Percentiles rank a stretch among this genome's conserved stretches.
Conservation (phyloP, 2,888 invertebrate species). For the Spodoptera exigua region DNA sequence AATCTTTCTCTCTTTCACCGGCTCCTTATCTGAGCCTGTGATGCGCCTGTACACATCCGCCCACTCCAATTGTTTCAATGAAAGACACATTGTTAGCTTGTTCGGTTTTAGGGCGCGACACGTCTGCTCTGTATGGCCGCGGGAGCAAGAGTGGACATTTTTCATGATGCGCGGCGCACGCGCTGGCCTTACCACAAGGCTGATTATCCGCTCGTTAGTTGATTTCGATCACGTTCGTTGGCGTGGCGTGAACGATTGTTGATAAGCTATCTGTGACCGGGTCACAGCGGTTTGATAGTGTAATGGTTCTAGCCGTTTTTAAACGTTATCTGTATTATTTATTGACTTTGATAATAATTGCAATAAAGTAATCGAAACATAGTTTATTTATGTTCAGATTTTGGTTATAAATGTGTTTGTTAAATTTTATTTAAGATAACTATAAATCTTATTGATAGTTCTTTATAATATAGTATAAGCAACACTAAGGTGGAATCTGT, state of each 20-base stretch:
- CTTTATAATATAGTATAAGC: background rate
- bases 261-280: constrained; percentile 75
- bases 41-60: constrained; percentile 79
- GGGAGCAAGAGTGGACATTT: constrained; percentile 50
- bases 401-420: background rate
- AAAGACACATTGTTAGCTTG: constrained; percentile 77
- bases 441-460: background rate
- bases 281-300: constrained; percentile 48
- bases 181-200: constrained; percentile 58
- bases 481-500: constrained; percentile 24
- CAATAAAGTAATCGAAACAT: constrained; percentile 15
- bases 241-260: constrained; percentile 63
- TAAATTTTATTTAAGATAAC: background rate
- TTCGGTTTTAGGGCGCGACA: constrained; percentile 33
- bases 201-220: constrained; percentile 56
- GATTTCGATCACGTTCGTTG: constrained; percentile 66
- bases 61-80: constrained; percentile 82
- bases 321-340: constrained; percentile 18
- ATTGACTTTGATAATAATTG: constrained; percentile 23
- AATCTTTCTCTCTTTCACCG: constrained; percentile 69
- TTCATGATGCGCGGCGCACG: constrained; percentile 53
- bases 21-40: constrained; percentile 69
- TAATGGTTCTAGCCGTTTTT: constrained; percentile 42
- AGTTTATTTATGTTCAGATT: constrained; percentile 1
- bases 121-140: constrained; percentile 40